Evolutionary conservation across 2,113 vertebrate species (phyloP).

Genomic region (Melospiza georgiana): DNA sequence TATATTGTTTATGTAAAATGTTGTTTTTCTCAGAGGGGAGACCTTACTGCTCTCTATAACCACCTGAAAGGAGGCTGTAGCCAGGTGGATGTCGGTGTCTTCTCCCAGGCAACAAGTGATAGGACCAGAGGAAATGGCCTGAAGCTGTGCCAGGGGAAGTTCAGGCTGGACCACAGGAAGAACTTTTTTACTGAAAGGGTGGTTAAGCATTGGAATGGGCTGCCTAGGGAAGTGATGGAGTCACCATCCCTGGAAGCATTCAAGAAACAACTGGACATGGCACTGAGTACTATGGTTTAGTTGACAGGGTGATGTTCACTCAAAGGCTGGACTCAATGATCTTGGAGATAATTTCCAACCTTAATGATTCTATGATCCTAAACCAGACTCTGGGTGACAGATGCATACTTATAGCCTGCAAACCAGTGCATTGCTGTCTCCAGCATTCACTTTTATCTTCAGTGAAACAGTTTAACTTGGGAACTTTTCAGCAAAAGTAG

Average conservation of each 20-base stretch:
- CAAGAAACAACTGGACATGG: background rate
- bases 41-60: background rate
- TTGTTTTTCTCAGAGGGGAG: background rate
- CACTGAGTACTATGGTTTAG: background rate
- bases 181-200: background rate
- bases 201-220: background rate
- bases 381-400: background rate
- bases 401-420: background rate
- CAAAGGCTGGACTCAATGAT: background rate
- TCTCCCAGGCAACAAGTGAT: background rate
- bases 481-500: background rate
- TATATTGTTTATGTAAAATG: background rate
- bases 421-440: background rate
- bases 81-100: background rate
- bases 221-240: background rate
- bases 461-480: background rate
- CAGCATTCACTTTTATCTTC: background rate
- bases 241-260: background rate
- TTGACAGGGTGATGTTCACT: background rate
- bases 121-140: background rate
- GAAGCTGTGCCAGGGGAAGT: background rate
- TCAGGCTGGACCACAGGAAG: background rate
- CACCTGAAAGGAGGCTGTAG: background rate
- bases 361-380: background rate
- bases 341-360: background rate